Conservation (phyloP, 2,888 invertebrate genomes). For the Apamea crenata region DNA sequence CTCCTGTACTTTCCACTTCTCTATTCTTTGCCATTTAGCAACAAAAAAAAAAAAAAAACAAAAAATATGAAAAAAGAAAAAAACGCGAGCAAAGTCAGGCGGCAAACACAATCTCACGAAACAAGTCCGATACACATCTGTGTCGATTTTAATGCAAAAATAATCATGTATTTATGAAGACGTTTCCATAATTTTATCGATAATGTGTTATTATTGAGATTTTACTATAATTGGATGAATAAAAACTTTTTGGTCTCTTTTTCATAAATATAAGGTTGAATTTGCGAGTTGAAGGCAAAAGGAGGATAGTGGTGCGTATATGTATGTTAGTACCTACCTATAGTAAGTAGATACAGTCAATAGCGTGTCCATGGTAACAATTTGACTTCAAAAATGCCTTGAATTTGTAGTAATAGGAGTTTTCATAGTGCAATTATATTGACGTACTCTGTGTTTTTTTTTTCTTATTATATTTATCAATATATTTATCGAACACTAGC, state of each 20-base stretch:
- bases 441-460: neutral
- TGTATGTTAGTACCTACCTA: neutral
- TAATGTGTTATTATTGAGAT: constrained; percentile 63
- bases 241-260: constrained; percentile 39
- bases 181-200: constrained; percentile 64
- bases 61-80: neutral
- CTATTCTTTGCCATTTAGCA: too few relatives aligned
- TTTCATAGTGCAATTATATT: too few relatives aligned
- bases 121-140: constrained; percentile 38
- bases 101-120: constrained; percentile 7
- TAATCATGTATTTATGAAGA: constrained; percentile 65
- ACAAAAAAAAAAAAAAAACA: neutral
- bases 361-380: too few relatives aligned
- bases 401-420: neutral
- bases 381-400: neutral
- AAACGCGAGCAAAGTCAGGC: constrained; percentile 22
- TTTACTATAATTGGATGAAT: constrained; percentile 62
- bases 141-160: constrained; percentile 61
- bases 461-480: too few relatives aligned
- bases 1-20: neutral
- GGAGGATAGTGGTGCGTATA: neutral
- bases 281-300: constrained; percentile 29
- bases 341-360: neutral
- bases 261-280: constrained; percentile 24
- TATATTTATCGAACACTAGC: neutral